These are phyloP conservation scores for Percopsis transmontana DNA, from an alignment of 2,113 vertebrate species.

Conservation along the genomic window DNA sequence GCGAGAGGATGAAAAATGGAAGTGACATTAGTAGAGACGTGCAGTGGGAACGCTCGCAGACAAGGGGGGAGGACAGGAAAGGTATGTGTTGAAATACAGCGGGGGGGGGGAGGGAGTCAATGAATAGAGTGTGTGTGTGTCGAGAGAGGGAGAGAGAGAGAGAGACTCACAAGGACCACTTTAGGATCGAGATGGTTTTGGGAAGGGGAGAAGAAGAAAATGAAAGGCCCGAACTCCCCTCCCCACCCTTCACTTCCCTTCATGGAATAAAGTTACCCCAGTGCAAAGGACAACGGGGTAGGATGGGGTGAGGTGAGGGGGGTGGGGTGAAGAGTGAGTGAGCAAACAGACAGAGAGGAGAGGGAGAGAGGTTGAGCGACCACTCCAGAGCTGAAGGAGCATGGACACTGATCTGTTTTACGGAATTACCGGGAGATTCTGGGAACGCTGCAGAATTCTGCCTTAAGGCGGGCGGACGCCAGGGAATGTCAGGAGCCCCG, in stretches of 20 bases:
- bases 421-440: constrained; percentile 38
- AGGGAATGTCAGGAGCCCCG: too few species aligned
- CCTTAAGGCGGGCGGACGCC: constrained; percentile 25
- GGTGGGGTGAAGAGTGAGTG: constrained; percentile 7
- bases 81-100: constrained; percentile 49
- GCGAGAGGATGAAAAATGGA: constrained; percentile 71
- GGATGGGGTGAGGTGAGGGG: constrained; percentile 19
- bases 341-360: constrained; percentile 10
- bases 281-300: constrained; percentile 39
- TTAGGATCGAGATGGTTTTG: constrained; percentile 55
- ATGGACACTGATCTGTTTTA: constrained; percentile 31
- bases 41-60: constrained; percentile 59
- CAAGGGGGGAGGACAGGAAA: constrained; percentile 43
- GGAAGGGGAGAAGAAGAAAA: constrained; percentile 32
- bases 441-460: constrained; percentile 52
- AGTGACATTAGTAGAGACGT: constrained; percentile 70
- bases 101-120: constrained; percentile 50
- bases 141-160: constrained; percentile 20
- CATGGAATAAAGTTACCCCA: constrained; percentile 62
- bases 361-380: constrained; percentile 27
- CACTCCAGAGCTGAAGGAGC: constrained; percentile 13
- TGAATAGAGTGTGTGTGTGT: constrained; percentile 44
- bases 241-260: constrained; percentile 27
- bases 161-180: constrained; percentile 61
- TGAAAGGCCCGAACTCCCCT: constrained; percentile 39